phyloP scores from a whole-genome alignment of 2,113 vertebrate species.

The Myotis brandtii region DNA sequence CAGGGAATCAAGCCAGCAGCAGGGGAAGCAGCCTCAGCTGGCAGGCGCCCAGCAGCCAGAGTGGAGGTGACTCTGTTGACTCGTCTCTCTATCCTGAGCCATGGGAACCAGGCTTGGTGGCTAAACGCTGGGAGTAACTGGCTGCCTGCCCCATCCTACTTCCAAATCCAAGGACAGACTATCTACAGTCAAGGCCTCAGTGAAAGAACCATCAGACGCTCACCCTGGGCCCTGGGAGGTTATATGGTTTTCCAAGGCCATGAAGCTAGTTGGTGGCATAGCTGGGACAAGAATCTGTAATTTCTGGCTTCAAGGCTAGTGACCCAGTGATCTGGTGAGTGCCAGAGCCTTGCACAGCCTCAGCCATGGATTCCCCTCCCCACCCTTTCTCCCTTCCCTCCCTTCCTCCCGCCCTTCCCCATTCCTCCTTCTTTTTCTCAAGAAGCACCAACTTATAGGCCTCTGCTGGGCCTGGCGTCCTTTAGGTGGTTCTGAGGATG shows the following conservation, averaged over 20 bases:
- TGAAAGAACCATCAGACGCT: not conserved
- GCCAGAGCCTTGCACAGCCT: not conserved
- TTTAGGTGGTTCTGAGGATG: not conserved
- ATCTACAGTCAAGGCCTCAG: not conserved
- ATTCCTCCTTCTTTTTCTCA: not conserved
- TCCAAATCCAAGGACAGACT: not conserved
- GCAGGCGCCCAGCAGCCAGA: not conserved
- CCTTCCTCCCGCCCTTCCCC: fast-evolving
- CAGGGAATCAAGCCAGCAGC: not conserved
- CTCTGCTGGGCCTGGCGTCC: not conserved
- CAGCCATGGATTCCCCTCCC: fast-evolving
- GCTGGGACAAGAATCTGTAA: not conserved
- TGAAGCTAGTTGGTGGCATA: not conserved
- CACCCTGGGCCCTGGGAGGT: not conserved
- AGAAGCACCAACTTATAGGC: not conserved
- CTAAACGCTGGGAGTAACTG: not conserved
- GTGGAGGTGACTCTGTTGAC: not conserved
- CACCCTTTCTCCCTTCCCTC: not conserved
- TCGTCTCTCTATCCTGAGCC: not conserved
- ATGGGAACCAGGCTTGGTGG: fast-evolving
- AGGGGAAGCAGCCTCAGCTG: not conserved
- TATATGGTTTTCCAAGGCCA: not conserved
- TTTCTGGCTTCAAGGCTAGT: not conserved
- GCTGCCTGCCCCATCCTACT: not conserved
- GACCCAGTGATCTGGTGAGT: not conserved